Evolutionary conservation across 2,797 vertebrate species (phyloP).

Genomic region (Champsocephalus gunnari): DNA sequence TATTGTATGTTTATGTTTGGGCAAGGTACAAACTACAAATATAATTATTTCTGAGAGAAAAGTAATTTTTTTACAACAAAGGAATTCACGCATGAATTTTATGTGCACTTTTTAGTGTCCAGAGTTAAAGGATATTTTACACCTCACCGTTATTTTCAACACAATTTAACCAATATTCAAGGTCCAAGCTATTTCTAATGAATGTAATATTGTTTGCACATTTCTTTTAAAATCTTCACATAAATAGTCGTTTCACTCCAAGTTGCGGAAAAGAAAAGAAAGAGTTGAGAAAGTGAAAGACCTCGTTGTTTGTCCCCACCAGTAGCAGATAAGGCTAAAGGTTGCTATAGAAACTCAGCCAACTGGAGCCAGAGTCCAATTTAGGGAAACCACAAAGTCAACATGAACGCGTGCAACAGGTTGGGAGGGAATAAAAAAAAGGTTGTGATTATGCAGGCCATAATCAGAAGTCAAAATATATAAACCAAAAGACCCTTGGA

Average conservation of each 20-base stretch:
- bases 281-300: conserved; percentile 89
- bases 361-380: conserved; percentile 94
- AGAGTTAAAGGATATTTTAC: background rate
- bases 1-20: background rate
- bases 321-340: conserved; percentile 92
- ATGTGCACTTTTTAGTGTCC: background rate
- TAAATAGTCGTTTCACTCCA: conserved; percentile 56
- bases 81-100: background rate
- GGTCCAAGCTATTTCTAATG: background rate
- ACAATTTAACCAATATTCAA: background rate
- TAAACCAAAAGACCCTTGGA: conserved; percentile 88
- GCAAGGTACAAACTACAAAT: background rate
- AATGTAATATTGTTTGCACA: conserved; percentile 9
- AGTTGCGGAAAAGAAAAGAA: conserved; percentile 61
- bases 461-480: conserved; percentile 91
- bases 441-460: conserved; percentile 89
- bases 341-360: conserved; percentile 92
- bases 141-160: background rate
- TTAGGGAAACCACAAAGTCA: conserved; percentile 98
- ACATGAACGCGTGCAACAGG: conserved; percentile 89
- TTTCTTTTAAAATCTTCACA: conserved; percentile 40
- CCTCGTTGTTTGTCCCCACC: conserved; percentile 89
- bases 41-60: background rate
- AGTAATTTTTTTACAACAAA: background rate
- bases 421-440: conserved; percentile 79